phyloP scores from a whole-genome alignment of 2,797 vertebrate genomes.

The Megalops cyprinoides region DNA sequence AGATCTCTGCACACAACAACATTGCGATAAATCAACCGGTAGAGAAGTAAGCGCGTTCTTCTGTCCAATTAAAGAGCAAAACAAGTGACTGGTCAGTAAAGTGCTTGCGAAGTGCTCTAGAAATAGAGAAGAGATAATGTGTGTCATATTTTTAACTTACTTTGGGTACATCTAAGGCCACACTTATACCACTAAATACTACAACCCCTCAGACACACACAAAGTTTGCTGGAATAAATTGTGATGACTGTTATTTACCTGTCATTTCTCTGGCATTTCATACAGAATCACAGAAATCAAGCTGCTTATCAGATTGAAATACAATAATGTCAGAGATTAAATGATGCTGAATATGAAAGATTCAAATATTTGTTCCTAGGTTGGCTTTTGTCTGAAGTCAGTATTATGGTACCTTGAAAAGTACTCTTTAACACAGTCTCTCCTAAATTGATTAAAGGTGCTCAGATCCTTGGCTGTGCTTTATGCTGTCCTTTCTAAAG shows the following conservation, averaged over 20 bases:
- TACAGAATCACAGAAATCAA: no score
- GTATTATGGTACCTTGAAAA: background rate
- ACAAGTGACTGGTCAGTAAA: background rate
- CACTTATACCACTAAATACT: background rate
- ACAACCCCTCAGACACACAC: no score
- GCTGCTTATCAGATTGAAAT: no score
- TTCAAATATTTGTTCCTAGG: background rate
- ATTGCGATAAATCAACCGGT: slow-evolving; percentile 1
- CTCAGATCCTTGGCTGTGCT: background rate
- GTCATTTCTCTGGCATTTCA: no score
- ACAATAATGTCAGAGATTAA: no score
- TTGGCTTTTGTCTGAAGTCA: background rate
- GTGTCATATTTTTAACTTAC: background rate
- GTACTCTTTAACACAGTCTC: background rate
- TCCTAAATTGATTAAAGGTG: background rate
- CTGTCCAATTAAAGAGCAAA: background rate
- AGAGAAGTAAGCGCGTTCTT: background rate
- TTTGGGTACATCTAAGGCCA: background rate
- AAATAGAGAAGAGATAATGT: background rate
- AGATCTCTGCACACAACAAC: background rate
- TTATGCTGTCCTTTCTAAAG: background rate
- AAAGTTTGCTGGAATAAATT: no score
- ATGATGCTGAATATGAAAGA: no score
- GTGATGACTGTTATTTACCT: no score
- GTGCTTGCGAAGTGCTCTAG: background rate